These are phyloP conservation scores for Latheticus oryzae DNA, from an alignment of 2,888 invertebrate genomes.

Conservation along the genomic window DNA sequence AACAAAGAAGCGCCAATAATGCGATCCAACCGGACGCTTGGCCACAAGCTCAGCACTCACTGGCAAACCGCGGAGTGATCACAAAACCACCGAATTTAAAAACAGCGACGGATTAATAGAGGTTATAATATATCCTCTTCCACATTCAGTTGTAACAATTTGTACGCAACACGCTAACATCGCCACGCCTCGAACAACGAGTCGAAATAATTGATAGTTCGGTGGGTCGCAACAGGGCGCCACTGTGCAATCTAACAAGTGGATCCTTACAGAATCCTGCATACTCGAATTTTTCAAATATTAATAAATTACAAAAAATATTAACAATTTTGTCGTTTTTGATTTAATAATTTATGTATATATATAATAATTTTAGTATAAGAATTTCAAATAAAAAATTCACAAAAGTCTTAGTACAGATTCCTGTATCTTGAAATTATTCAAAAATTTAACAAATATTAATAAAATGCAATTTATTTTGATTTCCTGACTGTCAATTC, in stretches of 20 bases:
- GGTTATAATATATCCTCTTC: constrained; percentile 23
- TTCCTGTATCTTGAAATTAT: too few relatives aligned
- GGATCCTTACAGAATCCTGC: constrained; percentile 31
- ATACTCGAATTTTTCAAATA: too few relatives aligned
- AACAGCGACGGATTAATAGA: constrained; percentile 4
- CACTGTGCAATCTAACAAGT: constrained; percentile 34
- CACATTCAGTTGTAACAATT: background rate
- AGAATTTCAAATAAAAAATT: too few relatives aligned
- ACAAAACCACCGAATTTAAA: constrained; percentile 8
- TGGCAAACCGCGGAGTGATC: constrained; percentile 5
- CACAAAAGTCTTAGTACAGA: too few relatives aligned
- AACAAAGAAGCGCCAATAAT: background rate
- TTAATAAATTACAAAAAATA: too few relatives aligned
- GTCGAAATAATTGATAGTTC: constrained; percentile 21
- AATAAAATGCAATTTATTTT: too few relatives aligned
- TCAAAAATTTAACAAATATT: too few relatives aligned
- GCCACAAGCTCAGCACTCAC: constrained; percentile 26
- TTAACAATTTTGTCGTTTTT: too few relatives aligned
- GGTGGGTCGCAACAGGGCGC: constrained; percentile 24
- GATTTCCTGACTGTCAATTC: too few relatives aligned
- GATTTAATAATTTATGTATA: too few relatives aligned
- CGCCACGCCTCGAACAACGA: constrained; percentile 39
- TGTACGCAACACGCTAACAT: constrained; percentile 35
- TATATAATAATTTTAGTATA: too few relatives aligned
- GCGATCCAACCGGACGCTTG: constrained; percentile 3